Base-by-base conservation (phyloP, 2,797 vertebrate genomes). In the Odontamblyopus rebecca region DNA sequence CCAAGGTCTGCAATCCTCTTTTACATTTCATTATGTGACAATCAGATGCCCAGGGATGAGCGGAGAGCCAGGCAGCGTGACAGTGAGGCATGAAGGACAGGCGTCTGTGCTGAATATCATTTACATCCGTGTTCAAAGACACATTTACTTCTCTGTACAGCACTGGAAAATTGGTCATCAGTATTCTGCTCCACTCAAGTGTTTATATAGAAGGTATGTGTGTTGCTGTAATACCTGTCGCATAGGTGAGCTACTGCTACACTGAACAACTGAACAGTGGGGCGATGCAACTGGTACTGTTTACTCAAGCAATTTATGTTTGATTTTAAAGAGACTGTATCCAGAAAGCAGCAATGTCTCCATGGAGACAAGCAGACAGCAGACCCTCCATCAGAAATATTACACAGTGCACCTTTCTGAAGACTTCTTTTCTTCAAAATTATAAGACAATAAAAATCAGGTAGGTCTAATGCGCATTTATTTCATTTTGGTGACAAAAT, bases 21-120 rank as follows among this genome's bases (percentile, higher is more conserved):
- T 82, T 77, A 66, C 79, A 76, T 84, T 86, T 82, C 82, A 87
- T 63, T 64, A 44, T 70, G 26, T 86, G 84, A 86, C 82, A 84
- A 74, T 74, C 44, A 26, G 72, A 81, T 72, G 76, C 84, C 67
- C 74, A 80, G 64, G 78, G 83, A 80, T 85, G 84, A 87, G 78
- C 83, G 85, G 81, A 72, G 62, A 79, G 68, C 74, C 78, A 75
- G 67, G 72, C 82, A 82, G 63, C 2, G 61, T 87, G 86, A 86
- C 83, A 77, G 80, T 74, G 77, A 86, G 48, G 70, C 75, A 86
- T 79, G 79, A 89, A 91, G 85, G 85, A 85, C 80, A 76, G 74
- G 11, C 62, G 15, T 62, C 61, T 62, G 18, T 56, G 61, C 51
- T 23, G 50, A 81, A 67, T 69, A 74, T 82, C 69, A 79, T 82